Conservation (phyloP, 2,113 vertebrate species). For the Felis catus region DNA sequence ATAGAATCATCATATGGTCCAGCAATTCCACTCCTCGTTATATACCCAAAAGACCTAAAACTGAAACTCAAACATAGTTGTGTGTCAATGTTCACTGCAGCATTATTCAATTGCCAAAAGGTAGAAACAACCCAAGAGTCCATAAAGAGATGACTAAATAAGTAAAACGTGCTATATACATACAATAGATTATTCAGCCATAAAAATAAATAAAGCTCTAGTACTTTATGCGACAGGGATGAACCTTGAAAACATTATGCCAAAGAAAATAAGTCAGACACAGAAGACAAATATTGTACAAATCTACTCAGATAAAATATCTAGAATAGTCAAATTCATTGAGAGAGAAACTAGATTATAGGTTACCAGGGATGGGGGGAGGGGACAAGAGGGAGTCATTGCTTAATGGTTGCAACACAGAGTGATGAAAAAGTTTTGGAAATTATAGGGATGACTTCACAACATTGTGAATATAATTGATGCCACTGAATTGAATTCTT, state of each 20-base stretch:
- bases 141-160: not conserved
- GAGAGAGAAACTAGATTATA: not conserved
- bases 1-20: not conserved
- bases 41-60: not conserved
- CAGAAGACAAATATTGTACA: not conserved
- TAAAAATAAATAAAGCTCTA: not conserved
- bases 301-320: not conserved
- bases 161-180: not conserved
- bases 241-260: not conserved
- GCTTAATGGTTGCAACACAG: not conserved
- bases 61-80: not conserved
- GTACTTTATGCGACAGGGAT: not conserved
- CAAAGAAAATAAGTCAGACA: not conserved
- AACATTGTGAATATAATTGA: not conserved
- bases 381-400: not conserved
- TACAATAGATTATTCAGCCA: not conserved
- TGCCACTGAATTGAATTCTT: not conserved
- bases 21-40: not conserved
- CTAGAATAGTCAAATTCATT: not conserved
- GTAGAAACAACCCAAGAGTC: not conserved
- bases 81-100: not conserved
- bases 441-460: not conserved
- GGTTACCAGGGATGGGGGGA: not conserved
- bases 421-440: not conserved
- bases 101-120: not conserved